Evolutionary conservation across 1,140 invertebrate species (phyloP), one percentile per base, ranked within the genome.

Genomic region (Pseudomyrmex pallidus): DNA sequence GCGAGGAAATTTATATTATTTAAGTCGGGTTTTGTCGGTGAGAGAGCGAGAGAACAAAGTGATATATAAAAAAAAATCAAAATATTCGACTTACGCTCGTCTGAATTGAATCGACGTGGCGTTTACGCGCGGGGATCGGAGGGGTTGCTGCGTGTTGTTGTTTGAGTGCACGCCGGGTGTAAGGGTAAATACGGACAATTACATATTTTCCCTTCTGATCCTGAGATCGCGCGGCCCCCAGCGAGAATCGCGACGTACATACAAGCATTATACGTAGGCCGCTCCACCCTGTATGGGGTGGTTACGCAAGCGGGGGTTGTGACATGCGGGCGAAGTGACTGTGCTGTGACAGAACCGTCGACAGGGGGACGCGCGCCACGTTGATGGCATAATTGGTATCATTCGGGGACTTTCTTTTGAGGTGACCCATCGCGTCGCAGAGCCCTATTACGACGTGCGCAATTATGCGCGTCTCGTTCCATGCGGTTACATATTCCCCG

Each of bases 341-440:
- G 48, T 89, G 83, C 63, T 84, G 74, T 66, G 82, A 89, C 83
- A 90, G 77, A 73, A 85, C 46, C 70, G 83, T 87, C 74, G 62
- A 86, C 74, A 73, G 15, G 59, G 74, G 86, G 88, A 72, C 50
- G 80, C 64, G 68, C 70, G 62, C 63, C 62, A 48, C 84, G 89
- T 86, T 92, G 91, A 92, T 92, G 91, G 90, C 91, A 92, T 92
- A 92, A 92, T 92, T 92, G 91, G 90, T 92, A 92, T 92, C 91
- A 92, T 92, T 92, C 90, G 87, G 76, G 82, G 77, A 86, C 90
- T 90, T 91, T 91, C 90, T 91, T 92, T 92, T 91, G 90, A 91
- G 89, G 85, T 91, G 85, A 91, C 90, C 89, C 87, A 85, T 85
- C 59, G 52, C 50, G 35, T 35, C 35, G 57, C 44, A 5, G 67